phyloP scores from a whole-genome alignment of 1,140 invertebrate genomes.

The Tribolium castaneum region DNA sequence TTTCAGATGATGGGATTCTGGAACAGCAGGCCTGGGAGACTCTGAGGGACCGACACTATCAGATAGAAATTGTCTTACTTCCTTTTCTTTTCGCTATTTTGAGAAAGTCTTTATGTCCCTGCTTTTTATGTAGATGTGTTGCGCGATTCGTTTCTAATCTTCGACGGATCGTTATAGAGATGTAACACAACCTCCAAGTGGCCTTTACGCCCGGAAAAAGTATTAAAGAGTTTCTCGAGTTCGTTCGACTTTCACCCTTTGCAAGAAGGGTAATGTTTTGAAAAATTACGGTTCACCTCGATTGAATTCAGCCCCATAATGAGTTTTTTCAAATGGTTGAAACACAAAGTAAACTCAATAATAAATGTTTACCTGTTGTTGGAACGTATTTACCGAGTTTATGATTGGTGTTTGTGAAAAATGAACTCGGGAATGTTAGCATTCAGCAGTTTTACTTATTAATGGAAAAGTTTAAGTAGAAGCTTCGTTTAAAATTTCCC shows the following conservation, averaged over 20 bases:
- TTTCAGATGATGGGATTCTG: constrained; percentile 53
- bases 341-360: neutral
- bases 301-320: neutral
- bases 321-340: neutral
- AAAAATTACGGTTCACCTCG: neutral
- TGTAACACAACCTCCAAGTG: constrained; percentile 29
- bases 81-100: constrained; percentile 31
- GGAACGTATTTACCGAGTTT: neutral
- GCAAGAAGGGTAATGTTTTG: neutral
- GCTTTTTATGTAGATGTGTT: constrained; percentile 40
- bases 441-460: neutral
- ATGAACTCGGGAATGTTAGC: neutral
- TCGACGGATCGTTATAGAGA: constrained; percentile 27
- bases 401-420: neutral
- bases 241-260: neutral
- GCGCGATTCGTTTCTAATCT: constrained; percentile 34
- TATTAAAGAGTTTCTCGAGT: neutral
- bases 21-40: constrained; percentile 39
- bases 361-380: neutral
- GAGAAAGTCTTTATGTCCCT: constrained; percentile 29
- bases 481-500: neutral
- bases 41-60: constrained; percentile 36
- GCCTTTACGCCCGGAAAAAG: neutral
- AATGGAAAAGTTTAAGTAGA: constrained; percentile 5
- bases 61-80: constrained; percentile 51